Evolutionary conservation across 2,888 invertebrate genomes (phyloP), one percentile per base, ranked within the genome.

Genomic region (Timandra comae): DNA sequence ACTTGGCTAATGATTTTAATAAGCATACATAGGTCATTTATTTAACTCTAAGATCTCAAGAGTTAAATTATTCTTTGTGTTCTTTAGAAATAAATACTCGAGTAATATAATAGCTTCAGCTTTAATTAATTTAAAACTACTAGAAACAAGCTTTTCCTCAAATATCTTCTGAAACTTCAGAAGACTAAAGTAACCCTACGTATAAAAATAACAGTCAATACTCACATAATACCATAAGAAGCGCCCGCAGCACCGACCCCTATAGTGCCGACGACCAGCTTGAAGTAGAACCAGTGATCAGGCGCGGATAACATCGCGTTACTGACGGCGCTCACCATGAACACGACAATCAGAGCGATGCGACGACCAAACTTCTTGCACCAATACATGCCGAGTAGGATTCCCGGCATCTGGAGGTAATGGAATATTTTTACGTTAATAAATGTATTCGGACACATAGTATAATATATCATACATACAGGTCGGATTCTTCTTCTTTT

Each of bases 291-390:
- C 56, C 56, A 65, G n/a, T 54, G 46, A 11, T 58, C 52, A 0
- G 66, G 58, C 3, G 63, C 33, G 1, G 53, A 39, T 6, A 66
- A 37, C 12, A 64, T 39, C 0, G 46, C 58, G 33, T 59, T 65
- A 41, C 63, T 52, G 16, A 92, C 48, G 28, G 90, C 80, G 3
- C 89, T 81, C 3, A 87, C 11, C 0, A 88, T 88, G 47, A 90
- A 88, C 7, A 89, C 82, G 1, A 74, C 46, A 12, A 91, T 84
- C 29, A 91, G 61, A 0, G 91, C 88, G 5, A 80, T 66, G 41
- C 85, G 89, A 10, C 93, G 81, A 0, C 93, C 93, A 41, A 89
- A 68, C 26, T 74, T 85, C 51, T 88, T 90, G 79, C 87, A 87
- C 19, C 88, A 73, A 41, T 35, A 86, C 43, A 35, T 87, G 77